Evolutionary conservation across 23 tunicate species (phyloP).

Genomic region (Styela clava): DNA sequence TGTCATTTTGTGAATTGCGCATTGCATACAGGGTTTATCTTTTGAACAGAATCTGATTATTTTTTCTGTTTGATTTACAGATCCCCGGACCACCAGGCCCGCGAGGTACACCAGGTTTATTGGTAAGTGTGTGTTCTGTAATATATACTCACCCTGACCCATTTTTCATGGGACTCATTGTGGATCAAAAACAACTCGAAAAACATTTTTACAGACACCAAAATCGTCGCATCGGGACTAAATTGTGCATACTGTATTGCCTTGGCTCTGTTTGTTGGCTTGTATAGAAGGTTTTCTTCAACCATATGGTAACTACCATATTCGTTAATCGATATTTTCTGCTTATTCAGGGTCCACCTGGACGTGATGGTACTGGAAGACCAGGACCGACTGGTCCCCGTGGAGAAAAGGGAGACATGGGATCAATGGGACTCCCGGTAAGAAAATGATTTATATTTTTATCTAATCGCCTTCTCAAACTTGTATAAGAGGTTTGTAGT

Average conservation of each 20-base stretch:
- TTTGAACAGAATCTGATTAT: not conserved
- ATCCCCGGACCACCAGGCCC: slow-evolving; percentile 68
- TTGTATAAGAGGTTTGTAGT: not conserved
- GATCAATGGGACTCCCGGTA: slow-evolving; percentile 76
- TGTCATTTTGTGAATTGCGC: no score
- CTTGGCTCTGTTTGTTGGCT: no score
- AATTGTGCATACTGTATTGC: no score
- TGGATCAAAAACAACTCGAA: no score
- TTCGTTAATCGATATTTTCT: no score
- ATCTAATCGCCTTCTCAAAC: not conserved
- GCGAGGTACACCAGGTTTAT: slow-evolving; percentile 52
- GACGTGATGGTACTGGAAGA: slow-evolving; percentile 42
- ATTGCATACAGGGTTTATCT: no score
- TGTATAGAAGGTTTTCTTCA: no score
- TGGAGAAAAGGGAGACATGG: slow-evolving; percentile 68
- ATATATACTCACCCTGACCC: slow-evolving; percentile 25
- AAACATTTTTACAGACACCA: no score
- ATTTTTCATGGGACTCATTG: no score
- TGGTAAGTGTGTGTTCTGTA: slow-evolving; percentile 44
- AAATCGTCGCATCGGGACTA: no score
- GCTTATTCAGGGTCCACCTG: slow-evolving; percentile 51
- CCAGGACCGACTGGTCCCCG: slow-evolving; percentile 46
- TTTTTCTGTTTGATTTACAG: slow-evolving; percentile 24
- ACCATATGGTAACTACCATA: no score
- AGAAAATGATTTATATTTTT: slow-evolving; percentile 4